A percentile compares a stretch with the other conserved stretches of the same genome.
These are phyloP conservation scores for Amblyraja radiata DNA, from an alignment of 2,797 vertebrate genomes.

Conservation along the genomic window DNA sequence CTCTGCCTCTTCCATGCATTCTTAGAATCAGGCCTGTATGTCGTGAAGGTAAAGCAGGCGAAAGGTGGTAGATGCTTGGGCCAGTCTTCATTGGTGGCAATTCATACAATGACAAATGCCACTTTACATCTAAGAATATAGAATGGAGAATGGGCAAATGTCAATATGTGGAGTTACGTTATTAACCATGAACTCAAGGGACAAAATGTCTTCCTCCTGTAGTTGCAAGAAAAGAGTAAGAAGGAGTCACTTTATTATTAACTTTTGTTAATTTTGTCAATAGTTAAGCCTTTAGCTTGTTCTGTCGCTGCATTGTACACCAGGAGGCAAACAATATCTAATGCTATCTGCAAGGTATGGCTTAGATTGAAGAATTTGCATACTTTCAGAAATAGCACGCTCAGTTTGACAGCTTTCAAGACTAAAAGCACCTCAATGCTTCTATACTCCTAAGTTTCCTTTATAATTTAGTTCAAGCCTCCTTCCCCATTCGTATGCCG, in stretches of 20 bases:
- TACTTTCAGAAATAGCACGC: constrained; percentile 5
- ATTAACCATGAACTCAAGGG: no score
- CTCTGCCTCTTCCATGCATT: no score
- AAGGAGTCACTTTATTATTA: not conserved
- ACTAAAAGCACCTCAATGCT: constrained; percentile 3
- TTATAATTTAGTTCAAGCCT: not conserved
- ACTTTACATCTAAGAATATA: no score
- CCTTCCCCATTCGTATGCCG: not conserved
- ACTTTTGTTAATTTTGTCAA: not conserved
- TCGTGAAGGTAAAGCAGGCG: no score
- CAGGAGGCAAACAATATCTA: not conserved
- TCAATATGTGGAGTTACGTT: no score
- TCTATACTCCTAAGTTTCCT: not conserved
- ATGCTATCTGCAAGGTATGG: not conserved
- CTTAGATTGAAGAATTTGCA: not conserved
- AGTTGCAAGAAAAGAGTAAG: not conserved
- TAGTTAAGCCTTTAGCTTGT: not conserved
- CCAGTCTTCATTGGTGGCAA: no score
- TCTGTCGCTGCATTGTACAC: not conserved
- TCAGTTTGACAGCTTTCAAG: not conserved
- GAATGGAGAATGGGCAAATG: no score
- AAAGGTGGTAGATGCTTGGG: no score
- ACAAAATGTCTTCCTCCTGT: no score
- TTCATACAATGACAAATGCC: no score
- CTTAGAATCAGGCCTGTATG: no score